These are phyloP conservation scores for Harpagifer antarcticus DNA, from an alignment of 2,797 vertebrate genomes.

Conservation along the genomic window DNA sequence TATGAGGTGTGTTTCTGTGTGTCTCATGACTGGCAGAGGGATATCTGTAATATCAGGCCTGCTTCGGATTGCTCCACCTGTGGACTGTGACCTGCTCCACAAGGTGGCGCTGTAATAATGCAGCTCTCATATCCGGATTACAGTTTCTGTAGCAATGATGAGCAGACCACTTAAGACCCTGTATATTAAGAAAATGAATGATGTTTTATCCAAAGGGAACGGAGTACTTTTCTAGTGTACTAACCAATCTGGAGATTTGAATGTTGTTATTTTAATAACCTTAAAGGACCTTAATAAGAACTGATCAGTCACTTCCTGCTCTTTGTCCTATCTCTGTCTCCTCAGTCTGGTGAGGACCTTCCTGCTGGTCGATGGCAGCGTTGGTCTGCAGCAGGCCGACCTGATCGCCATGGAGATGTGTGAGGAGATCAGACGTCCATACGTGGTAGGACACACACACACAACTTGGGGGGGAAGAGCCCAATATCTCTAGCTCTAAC, in stretches of 20 bases:
- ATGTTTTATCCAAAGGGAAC: background rate
- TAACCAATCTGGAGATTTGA: too few species aligned
- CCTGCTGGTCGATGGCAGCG: constrained; percentile 90
- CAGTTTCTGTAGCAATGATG: background rate
- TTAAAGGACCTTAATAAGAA: background rate
- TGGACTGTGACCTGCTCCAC: constrained; percentile 4
- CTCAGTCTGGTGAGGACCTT: constrained; percentile 93
- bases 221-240: background rate
- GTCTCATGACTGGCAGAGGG: background rate
- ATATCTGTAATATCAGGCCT: background rate
- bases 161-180: background rate
- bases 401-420: constrained; percentile 93
- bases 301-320: background rate
- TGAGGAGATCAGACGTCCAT: constrained; percentile 92
- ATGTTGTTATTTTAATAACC: background rate
- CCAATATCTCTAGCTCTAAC: background rate
- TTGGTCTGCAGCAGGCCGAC: constrained; percentile 89
- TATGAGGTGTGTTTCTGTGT: too few species aligned
- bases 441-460: constrained; percentile 85
- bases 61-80: background rate
- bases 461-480: too few species aligned
- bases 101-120: constrained; percentile 12
- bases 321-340: background rate
- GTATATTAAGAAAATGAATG: background rate
- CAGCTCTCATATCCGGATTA: background rate